Evolutionary conservation across 2,797 vertebrate species (phyloP), one percentile per base, ranked within the genome.

Genomic region (Hippoglossus hippoglossus): DNA sequence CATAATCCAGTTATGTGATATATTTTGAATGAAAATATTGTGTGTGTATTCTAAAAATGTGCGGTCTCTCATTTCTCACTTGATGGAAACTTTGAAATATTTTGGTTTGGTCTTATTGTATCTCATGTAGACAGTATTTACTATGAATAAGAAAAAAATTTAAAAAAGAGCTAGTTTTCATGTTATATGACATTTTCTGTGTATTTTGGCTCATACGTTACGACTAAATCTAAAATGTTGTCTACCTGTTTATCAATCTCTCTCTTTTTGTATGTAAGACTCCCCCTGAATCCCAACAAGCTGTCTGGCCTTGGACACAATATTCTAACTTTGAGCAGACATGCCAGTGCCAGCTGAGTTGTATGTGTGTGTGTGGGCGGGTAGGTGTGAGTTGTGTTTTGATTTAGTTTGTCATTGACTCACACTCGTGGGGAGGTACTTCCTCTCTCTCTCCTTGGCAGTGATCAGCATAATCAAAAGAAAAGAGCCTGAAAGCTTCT

Each of bases 321-420:
- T 68, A 53, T 67, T 72, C 54, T 67, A 79, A 79, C 66, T 71
- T 31, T 51, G 51, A 84, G 69, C 39, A 47, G 71, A 72, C 61
- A 82, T 62, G 60, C 51, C 41, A 59, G 54, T 65, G 61, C 53
- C 39, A 60, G 49, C 71, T 28, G 34, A 79, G 69, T 9, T 79
- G 25, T 36, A 28, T 52, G 25, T 54, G 51, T 60, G 41, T 58
- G 36, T 49, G 26, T 53, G 34, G 51, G 50, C 0, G 39, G 3
- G 46, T 12, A 22, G 7, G 28, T 5, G 55, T 2, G 21, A 2
- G 58, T 57, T 71, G 71, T 52, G 70, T 85, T 85, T 82, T 80
- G 58, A 86, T 86, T 75, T 79, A 73, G 64, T 85, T 81, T 83
- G 73, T 85, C 84, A 81, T 82, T 74, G 80, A 73, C 83, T 81